phyloP scores from a whole-genome alignment of 1,140 invertebrate genomes.

The Calliphora vicina region DNA sequence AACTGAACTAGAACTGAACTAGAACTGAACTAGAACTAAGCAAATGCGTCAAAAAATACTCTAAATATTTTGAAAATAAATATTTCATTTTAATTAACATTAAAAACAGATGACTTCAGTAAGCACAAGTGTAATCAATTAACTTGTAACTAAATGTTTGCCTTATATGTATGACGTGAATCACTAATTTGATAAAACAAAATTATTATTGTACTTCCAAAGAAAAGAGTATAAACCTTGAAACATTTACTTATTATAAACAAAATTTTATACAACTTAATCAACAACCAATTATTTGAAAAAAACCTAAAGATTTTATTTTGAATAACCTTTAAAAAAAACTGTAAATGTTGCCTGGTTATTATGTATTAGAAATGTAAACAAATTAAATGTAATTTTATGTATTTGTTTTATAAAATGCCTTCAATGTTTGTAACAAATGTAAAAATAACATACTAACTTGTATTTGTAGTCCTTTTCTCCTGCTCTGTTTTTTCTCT shows the following conservation, averaged over 20 bases:
- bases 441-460: background rate
- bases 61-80: no score
- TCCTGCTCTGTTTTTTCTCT: background rate
- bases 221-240: background rate
- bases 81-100: background rate
- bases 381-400: background rate
- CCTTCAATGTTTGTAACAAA: background rate
- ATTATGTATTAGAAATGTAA: background rate
- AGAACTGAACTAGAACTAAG: no score
- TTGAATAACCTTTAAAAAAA: background rate
- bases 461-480: background rate
- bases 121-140: background rate
- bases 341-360: conserved; percentile 2
- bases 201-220: background rate
- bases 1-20: no score
- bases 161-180: background rate
- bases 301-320: background rate
- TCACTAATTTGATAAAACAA: background rate
- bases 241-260: background rate
- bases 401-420: background rate
- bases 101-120: no score
- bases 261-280: background rate
- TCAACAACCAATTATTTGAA: background rate
- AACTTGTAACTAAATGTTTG: background rate
- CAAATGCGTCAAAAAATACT: no score